phyloP scores from a whole-genome alignment of 2,797 vertebrate species.

The Yasuhikotakia modesta region DNA sequence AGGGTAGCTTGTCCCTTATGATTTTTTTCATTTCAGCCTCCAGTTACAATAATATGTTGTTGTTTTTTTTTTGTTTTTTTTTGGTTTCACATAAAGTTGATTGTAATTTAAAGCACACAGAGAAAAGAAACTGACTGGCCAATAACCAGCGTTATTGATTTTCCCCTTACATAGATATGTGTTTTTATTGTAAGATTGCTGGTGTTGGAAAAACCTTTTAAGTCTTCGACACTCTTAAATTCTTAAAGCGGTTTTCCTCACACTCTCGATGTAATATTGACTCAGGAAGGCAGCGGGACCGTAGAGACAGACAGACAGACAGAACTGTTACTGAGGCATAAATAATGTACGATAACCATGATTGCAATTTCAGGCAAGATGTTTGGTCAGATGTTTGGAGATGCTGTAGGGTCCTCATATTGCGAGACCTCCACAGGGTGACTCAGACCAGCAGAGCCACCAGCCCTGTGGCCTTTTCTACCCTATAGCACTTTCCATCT shows the following conservation, averaged over 20 bases:
- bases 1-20: no score
- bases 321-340: slow-evolving; percentile 49
- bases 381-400: slow-evolving; percentile 37
- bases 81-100: background rate
- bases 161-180: background rate
- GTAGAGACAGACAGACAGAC: slow-evolving; percentile 26
- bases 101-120: background rate
- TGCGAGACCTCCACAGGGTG: slow-evolving; percentile 30
- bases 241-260: slow-evolving; percentile 20
- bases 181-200: background rate
- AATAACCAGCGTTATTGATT: slow-evolving; percentile 10
- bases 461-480: slow-evolving; percentile 41
- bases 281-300: slow-evolving; percentile 13
- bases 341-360: slow-evolving; percentile 51
- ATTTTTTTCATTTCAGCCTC: background rate
- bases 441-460: slow-evolving; percentile 29
- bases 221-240: slow-evolving; percentile 32
- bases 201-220: background rate
- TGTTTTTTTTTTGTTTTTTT: no score
- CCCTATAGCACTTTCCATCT: slow-evolving; percentile 48
- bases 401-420: slow-evolving; percentile 40
- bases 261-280: slow-evolving; percentile 41
- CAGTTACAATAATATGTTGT: background rate
- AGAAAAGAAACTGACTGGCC: background rate
- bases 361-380: slow-evolving; percentile 27